Conservation (phyloP, 1,140 invertebrate genomes). For the Hestina assimilis region DNA sequence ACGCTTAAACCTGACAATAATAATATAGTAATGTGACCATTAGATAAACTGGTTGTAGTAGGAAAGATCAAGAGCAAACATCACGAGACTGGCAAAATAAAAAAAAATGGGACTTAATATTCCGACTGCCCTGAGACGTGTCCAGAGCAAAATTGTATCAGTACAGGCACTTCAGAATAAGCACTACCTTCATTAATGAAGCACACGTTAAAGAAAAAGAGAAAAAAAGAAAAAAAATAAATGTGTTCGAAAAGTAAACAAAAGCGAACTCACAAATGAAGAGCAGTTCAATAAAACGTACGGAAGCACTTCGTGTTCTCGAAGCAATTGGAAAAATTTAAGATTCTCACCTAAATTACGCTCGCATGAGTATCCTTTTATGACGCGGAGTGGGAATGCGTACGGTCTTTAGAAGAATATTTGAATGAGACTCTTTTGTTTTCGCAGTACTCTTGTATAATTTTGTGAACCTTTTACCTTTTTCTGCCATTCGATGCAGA, state of each 20-base stretch:
- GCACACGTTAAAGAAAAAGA: background rate
- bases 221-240: background rate
- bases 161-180: too few relatives aligned
- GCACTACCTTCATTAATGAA: background rate
- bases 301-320: background rate
- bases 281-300: constrained; percentile 4
- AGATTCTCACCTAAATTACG: constrained; percentile 17
- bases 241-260: background rate
- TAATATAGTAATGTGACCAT: too few relatives aligned
- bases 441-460: background rate
- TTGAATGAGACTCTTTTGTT: constrained; percentile 8
- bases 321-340: constrained; percentile 14
- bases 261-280: background rate
- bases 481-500: background rate
- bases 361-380: constrained; percentile 13
- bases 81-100: too few relatives aligned
- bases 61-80: too few relatives aligned
- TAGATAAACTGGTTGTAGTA: too few relatives aligned
- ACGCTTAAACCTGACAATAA: too few relatives aligned
- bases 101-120: too few relatives aligned
- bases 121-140: too few relatives aligned
- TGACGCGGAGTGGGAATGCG: constrained; percentile 15
- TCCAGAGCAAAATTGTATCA: too few relatives aligned
- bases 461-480: constrained; percentile 15
- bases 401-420: constrained; percentile 10